Base-by-base conservation (phyloP, 2,888 invertebrate species). In the Danaus chrysippus region DNA sequence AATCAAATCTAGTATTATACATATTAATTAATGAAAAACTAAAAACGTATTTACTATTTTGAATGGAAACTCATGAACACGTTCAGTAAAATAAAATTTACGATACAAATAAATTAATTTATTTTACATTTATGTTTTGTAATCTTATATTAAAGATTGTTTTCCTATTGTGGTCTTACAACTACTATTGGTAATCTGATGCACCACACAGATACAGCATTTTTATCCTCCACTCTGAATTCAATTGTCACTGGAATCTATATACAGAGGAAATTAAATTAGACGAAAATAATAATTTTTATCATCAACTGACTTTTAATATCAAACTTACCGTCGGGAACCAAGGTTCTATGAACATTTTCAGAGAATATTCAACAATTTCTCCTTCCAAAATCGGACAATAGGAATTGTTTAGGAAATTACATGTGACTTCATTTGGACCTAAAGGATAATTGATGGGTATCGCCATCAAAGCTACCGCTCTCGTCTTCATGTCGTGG, bases 361-460 rank as follows among this genome's bases (percentile, higher is more conserved):
- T 70, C 0, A 83, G 67, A 0, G 71, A 72, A 63, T 78, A 79
- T 9, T 65, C 44, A 6, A 79, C 42, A 0, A 79, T 60, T 55
- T 79, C 76, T 0, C 66, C 76, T 34, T 69, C 61, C n/a, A 71
- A 41, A 1, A 81, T 49, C 0, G 80, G 80, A 57, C 81, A 84
- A 69, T 74, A 76, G 34, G 77, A 69, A 70, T 83, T 81, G 2
- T 67, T 73, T 0, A 84, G 62, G 70, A 73, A 78, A 69, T 80
- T 76, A 70, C 84, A 84, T 15, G 83, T 79, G 8, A 61, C 42
- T 0, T 71, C 68, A n/a, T 71, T 54, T 0, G 67, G 67, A 0
- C 62, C 68, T 53, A 77, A 66, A 43, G 58, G 57, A 55, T 75
- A 70, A 8, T 67, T 56, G 5, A 72, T n/a, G 1, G 65, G 63